Evolutionary conservation across 2,113 vertebrate genomes (phyloP), one percentile per base, ranked within the genome.

Genomic region (Chunga burmeisteri): DNA sequence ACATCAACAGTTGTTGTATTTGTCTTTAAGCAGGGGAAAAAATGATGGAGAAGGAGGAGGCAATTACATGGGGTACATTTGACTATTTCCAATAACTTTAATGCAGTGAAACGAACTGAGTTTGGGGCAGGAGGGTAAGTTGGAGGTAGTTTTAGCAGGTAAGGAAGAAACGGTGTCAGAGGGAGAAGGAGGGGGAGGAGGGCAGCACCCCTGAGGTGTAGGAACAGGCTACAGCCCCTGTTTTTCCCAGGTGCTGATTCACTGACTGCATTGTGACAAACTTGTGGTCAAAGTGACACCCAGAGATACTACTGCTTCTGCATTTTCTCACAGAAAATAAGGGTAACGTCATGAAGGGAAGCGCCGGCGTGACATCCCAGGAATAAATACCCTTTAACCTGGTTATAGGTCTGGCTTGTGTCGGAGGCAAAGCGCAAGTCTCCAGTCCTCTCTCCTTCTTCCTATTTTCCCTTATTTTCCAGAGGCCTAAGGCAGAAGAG

Each of bases 381-480:
- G 15, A 2, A 4, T 3, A 13, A 30, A 13, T 1, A 7, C 2
- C 44, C 83, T 27, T 61, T 4, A 21, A 3, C 22, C 15, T 13
- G 59, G 7, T 4, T 29, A 1, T 0, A 4, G 16, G 3, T 5
- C 1, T 2, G 4, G 3, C 5, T 18, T 2, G 14, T 25, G 68
- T 0, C 89, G 25, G 29, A 7, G 32, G 34, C 7, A 3, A 6
- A 36, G 25, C 0, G 0, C n/a, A 4, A 55, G 7, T 5, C 15
- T 26, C 13, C 4, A 2, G 3, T 3, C 59, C 18, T 18, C 16
- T 11, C 11, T 13, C 55, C 81, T 34, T 8, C 0, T 38, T 38
- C 38, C 38, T 38, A 38, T 38, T 38, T 38, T 38, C 38, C 38
- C 38, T 38, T 38, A 38, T 38, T 38, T 38, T 38, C 38, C 38